phyloP scores from a whole-genome alignment of 2,888 invertebrate species.

The Callinectes sapidus region DNA sequence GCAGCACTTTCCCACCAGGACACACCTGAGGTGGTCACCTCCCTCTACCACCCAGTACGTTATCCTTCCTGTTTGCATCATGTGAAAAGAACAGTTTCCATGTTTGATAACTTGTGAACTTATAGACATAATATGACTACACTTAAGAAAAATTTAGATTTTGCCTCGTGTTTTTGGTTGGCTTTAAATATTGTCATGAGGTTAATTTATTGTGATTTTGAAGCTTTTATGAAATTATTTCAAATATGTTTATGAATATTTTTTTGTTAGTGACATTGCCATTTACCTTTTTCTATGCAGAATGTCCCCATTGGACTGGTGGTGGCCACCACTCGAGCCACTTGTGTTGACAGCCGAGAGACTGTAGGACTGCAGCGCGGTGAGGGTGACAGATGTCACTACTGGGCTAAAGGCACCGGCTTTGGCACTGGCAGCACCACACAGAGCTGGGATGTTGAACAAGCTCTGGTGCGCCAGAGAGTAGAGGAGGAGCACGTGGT shows the following conservation, averaged over 20 bases:
- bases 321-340: conserved; percentile 70
- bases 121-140: neutral
- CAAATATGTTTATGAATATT: too few species aligned
- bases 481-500: conserved; percentile 97
- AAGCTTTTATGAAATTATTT: too few species aligned
- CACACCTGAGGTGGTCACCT: conserved; percentile 65
- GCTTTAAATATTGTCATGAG: too few species aligned
- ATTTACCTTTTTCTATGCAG: conserved; percentile 42
- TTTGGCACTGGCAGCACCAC: conserved; percentile 97
- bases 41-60: conserved; percentile 65
- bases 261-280: neutral
- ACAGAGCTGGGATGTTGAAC: conserved; percentile 97
- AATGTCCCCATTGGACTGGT: conserved; percentile 71
- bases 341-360: conserved; percentile 64
- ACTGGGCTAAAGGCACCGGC: conserved; percentile 96
- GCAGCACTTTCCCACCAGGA: conserved; percentile 86
- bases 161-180: too few species aligned
- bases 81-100: too few species aligned
- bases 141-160: too few species aligned
- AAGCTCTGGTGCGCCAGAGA: conserved; percentile 90
- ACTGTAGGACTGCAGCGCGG: conserved; percentile 59
- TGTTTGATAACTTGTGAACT: too few species aligned
- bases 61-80: neutral
- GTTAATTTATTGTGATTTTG: too few species aligned
- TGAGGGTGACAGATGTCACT: conserved; percentile 71